A percentile compares a stretch with the other conserved stretches of the same genome.
phyloP scores from a whole-genome alignment of 2,113 vertebrate species.

The Rallus limicola region DNA sequence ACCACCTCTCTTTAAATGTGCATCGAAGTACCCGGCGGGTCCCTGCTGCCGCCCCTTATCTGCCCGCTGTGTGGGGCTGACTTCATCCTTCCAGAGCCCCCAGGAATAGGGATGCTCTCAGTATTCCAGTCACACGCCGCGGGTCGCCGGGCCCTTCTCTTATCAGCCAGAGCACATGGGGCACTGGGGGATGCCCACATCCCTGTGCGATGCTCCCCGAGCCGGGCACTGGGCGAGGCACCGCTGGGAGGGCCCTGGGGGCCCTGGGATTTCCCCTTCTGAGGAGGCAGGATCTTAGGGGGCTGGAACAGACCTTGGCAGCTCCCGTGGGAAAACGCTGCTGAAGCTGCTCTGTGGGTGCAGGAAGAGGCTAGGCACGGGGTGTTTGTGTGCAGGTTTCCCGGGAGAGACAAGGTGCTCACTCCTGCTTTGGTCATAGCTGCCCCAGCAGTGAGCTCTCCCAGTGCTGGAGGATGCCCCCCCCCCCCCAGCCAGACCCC shows the following conservation, averaged over 20 bases:
- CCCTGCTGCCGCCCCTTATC: constrained; percentile 77
- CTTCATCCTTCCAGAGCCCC: constrained; percentile 72
- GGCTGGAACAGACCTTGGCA: constrained; percentile 55
- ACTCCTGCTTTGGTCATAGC: not conserved
- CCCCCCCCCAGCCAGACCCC: not conserved
- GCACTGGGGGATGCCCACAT: constrained; percentile 80
- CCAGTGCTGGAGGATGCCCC: not conserved
- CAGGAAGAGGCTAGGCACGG: accelerated
- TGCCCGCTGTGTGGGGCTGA: constrained; percentile 55
- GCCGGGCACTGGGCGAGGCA: constrained; percentile 63
- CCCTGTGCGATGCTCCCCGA: not conserved
- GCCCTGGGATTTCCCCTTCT: not conserved
- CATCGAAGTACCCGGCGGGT: constrained; percentile 26
- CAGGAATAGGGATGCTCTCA: constrained; percentile 54
- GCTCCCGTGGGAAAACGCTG: constrained; percentile 68
- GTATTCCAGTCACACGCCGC: constrained; percentile 83
- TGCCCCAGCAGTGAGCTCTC: not conserved
- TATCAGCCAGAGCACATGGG: constrained; percentile 81
- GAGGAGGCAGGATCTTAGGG: constrained; percentile 23
- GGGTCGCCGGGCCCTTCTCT: constrained; percentile 82
- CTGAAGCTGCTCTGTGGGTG: constrained; percentile 28
- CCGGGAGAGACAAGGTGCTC: accelerated
- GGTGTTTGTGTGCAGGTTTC: not conserved
- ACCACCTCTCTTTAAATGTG: not conserved
- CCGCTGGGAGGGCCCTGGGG: constrained; percentile 70